Evolutionary conservation across 2,797 vertebrate species (phyloP).

Genomic region (Enteromius trimaculatus): DNA sequence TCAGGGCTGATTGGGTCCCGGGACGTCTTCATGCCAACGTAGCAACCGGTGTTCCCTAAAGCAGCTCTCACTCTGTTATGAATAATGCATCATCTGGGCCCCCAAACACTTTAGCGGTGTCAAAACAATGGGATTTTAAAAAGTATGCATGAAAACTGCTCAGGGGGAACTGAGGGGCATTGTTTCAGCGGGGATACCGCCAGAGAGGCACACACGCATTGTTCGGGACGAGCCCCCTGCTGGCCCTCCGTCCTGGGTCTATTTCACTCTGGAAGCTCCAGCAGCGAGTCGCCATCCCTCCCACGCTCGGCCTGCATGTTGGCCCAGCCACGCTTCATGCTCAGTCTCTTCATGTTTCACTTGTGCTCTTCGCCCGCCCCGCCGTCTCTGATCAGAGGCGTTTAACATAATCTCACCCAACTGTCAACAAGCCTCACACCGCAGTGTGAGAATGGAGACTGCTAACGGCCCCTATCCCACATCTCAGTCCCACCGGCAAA

Average conservation of each 20-base stretch:
- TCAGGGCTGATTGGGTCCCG: constrained; percentile 59
- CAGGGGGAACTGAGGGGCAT: constrained; percentile 59
- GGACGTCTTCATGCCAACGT: constrained; percentile 55
- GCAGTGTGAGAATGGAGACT: constrained; percentile 35
- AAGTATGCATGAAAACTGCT: constrained; percentile 64
- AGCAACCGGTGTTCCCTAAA: constrained; percentile 60
- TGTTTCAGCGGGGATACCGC: constrained; percentile 72
- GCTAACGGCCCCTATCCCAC: neutral
- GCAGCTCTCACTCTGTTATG: constrained; percentile 50
- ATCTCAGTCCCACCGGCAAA: neutral
- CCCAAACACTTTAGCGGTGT: constrained; percentile 58
- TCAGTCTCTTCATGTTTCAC: constrained; percentile 59
- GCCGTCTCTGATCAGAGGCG: constrained; percentile 37
- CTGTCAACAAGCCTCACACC: constrained; percentile 21
- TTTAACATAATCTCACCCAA: constrained; percentile 47
- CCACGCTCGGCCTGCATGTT: constrained; percentile 30
- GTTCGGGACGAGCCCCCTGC: constrained; percentile 67
- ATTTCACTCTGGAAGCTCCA: constrained; percentile 5
- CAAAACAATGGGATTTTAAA: constrained; percentile 75
- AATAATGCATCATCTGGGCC: constrained; percentile 51
- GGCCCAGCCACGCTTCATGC: constrained; percentile 65
- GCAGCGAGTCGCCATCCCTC: constrained; percentile 30
- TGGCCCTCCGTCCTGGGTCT: constrained; percentile 25
- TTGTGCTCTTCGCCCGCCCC: constrained; percentile 17
- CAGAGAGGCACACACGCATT: constrained; percentile 60